phyloP scores from a whole-genome alignment of 1,140 invertebrate genomes.

The Microplitis demolitor region DNA sequence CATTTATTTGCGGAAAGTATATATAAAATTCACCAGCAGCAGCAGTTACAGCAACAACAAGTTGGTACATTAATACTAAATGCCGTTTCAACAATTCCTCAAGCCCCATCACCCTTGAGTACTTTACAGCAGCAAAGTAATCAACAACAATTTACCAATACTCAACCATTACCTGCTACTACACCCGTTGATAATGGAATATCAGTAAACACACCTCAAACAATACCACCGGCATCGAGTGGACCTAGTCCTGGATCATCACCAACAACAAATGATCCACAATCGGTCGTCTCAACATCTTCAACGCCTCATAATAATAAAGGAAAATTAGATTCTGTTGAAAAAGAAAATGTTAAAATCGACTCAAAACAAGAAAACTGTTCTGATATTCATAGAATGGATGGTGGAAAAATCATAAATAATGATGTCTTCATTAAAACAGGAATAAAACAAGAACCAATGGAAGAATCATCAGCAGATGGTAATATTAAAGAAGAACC shows the following conservation, averaged over 20 bases:
- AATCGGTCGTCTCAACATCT: slow-evolving; percentile 54
- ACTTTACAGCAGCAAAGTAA: slow-evolving; percentile 46
- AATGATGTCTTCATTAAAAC: slow-evolving; percentile 72
- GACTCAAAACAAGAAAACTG: slow-evolving; percentile 67
- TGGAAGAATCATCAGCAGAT: slow-evolving; percentile 57
- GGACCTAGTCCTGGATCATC: slow-evolving; percentile 52
- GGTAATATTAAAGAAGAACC: slow-evolving; percentile 50
- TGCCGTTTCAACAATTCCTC: slow-evolving; percentile 50
- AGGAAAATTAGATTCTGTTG: slow-evolving; percentile 70
- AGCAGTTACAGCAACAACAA: slow-evolving; percentile 26
- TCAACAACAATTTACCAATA: slow-evolving; percentile 53
- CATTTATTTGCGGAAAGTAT: slow-evolving; percentile 98
- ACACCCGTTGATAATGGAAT: slow-evolving; percentile 53
- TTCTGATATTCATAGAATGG: slow-evolving; percentile 51
- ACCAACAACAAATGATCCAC: slow-evolving; percentile 53
- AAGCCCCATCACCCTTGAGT: slow-evolving; percentile 61
- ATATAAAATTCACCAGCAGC: slow-evolving; percentile 83
- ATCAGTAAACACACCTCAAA: slow-evolving; percentile 47
- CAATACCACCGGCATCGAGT: slow-evolving; percentile 50
- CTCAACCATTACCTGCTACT: slow-evolving; percentile 48
- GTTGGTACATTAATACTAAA: slow-evolving; percentile 45
- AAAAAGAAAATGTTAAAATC: slow-evolving; percentile 72
- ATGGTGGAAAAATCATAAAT: slow-evolving; percentile 70
- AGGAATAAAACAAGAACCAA: slow-evolving; percentile 73
- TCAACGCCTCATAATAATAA: slow-evolving; percentile 61